Conservation (phyloP, 2,888 invertebrate species). For the Trichopria drosophilae region DNA sequence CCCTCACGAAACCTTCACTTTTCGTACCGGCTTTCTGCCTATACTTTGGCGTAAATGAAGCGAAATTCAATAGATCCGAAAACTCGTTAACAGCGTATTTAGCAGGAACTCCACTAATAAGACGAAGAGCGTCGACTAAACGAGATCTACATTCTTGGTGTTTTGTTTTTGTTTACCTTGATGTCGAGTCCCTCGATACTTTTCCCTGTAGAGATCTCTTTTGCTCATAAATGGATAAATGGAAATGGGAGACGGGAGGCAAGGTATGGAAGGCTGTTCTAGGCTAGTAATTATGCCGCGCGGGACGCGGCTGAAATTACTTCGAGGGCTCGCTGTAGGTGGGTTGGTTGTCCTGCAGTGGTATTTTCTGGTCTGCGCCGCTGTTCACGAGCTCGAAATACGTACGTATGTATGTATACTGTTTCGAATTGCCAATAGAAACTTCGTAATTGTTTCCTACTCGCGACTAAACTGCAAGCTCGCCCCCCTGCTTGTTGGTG, state of each 20-base stretch:
- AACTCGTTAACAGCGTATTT: conserved; percentile 13
- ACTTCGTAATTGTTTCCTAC: conserved; percentile 47
- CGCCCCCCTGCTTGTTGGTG: too few species aligned
- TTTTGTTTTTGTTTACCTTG: background rate
- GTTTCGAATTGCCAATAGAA: conserved; percentile 47
- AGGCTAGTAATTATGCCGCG: conserved; percentile 41
- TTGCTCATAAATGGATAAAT: conserved; percentile 8
- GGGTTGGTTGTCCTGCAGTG: conserved; percentile 27
- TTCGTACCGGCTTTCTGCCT: too few species aligned
- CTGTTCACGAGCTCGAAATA: conserved; percentile 2
- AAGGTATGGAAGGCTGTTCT: conserved; percentile 35
- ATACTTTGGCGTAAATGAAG: too few species aligned
- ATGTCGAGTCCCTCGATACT: background rate
- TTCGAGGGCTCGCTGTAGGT: conserved; percentile 18
- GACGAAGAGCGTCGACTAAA: background rate
- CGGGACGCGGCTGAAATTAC: conserved; percentile 29
- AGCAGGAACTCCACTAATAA: background rate
- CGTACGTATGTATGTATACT: conserved; percentile 22
- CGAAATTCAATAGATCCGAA: conserved; percentile 3
- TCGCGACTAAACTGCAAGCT: conserved; percentile 22
- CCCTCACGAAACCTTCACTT: too few species aligned
- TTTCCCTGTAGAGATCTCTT: conserved; percentile 1
- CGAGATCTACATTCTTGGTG: background rate
- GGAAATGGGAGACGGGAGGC: conserved; percentile 4
- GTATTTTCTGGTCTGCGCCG: conserved; percentile 40